These are phyloP conservation scores for Ylistrum balloti DNA, from an alignment of 1,140 invertebrate species.

Conservation along the genomic window DNA sequence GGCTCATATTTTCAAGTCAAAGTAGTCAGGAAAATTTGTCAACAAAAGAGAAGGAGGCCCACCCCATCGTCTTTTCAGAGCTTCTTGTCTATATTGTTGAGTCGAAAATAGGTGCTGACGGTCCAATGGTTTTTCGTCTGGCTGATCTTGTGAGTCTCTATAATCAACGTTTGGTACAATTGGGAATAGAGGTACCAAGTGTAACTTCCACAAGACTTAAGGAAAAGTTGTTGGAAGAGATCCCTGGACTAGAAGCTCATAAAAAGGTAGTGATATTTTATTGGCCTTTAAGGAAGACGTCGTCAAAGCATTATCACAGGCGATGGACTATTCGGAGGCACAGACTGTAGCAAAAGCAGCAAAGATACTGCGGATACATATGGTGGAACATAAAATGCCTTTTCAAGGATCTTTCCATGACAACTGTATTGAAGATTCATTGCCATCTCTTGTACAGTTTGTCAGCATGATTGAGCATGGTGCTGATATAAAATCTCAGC, in stretches of 20 bases:
- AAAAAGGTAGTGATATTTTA: constrained; percentile 59
- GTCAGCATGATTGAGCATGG: too few relatives aligned
- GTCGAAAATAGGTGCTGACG: background rate
- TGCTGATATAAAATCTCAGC: too few relatives aligned
- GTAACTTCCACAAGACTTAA: constrained; percentile 47
- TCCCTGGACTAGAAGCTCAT: constrained; percentile 1
- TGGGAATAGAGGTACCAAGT: constrained; percentile 42
- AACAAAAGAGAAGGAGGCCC: too few relatives aligned
- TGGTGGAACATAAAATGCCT: constrained; percentile 56
- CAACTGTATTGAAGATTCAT: constrained; percentile 49
- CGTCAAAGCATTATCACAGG: constrained; percentile 34
- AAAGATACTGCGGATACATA: constrained; percentile 55
- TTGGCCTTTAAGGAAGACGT: constrained; percentile 53
- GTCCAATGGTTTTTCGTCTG: constrained; percentile 23
- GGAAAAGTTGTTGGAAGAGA: too few relatives aligned
- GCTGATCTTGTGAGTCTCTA: constrained; percentile 51
- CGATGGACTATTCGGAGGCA: constrained; percentile 51
- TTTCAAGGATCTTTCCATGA: constrained; percentile 54
- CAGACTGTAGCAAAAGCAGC: constrained; percentile 56
- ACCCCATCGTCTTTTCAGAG: background rate
- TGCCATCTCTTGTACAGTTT: constrained; percentile 65
- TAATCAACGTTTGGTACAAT: constrained; percentile 19
- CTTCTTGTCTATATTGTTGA: background rate
- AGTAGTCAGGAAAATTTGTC: too few relatives aligned
- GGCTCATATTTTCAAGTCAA: too few relatives aligned